These are phyloP conservation scores for Syngnathus rostellatus DNA, from an alignment of 2,797 vertebrate genomes.

Conservation along the genomic window DNA sequence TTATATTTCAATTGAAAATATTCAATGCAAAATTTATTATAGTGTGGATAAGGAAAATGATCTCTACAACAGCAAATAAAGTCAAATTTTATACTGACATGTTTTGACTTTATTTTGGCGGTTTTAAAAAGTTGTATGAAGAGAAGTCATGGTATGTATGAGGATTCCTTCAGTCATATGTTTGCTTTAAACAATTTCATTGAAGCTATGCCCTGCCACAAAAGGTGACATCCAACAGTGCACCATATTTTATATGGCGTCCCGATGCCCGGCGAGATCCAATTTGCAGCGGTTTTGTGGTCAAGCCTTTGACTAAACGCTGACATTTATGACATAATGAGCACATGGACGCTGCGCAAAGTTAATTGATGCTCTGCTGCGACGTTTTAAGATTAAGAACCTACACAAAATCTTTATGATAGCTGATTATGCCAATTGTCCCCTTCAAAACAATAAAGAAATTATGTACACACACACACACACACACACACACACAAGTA, in stretches of 20 bases:
- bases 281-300: slow-evolving; percentile 2
- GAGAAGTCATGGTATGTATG: background rate
- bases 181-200: background rate
- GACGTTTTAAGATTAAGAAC: background rate
- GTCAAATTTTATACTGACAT: background rate
- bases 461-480: background rate
- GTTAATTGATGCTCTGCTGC: slow-evolving; percentile 3
- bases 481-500: background rate
- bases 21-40: no score
- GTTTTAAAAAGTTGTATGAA: background rate
- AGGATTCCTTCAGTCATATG: background rate
- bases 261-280: background rate
- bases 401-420: background rate
- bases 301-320: background rate
- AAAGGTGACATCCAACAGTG: background rate
- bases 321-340: slow-evolving; percentile 8
- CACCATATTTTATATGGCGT: background rate
- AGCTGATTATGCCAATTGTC: background rate
- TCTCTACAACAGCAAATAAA: background rate
- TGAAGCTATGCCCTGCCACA: background rate
- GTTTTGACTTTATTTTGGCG: background rate
- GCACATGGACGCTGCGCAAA: background rate
- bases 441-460: no score
- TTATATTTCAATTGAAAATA: no score
- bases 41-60: background rate